These are phyloP conservation scores for Nycteola revayana DNA, from an alignment of 2,888 invertebrate genomes.

Conservation along the genomic window DNA sequence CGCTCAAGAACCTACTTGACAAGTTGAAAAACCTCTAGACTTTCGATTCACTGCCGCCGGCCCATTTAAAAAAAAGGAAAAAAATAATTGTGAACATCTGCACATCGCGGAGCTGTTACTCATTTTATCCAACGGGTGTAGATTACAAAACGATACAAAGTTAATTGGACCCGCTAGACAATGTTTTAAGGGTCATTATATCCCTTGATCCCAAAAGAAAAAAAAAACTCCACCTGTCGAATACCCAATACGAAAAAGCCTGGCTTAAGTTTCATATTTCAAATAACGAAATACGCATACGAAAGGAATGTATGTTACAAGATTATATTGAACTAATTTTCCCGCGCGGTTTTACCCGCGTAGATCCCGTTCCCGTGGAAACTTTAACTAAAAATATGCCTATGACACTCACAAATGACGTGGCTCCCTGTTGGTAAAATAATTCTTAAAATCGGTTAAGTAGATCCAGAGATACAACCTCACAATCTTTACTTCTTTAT, in stretches of 20 bases:
- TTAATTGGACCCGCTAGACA: constrained; percentile 22
- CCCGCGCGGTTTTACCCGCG: no score
- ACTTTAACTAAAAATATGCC: no score
- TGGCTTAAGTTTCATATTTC: constrained; percentile 8
- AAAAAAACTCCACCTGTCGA: constrained; percentile 2
- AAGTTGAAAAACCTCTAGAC: constrained; percentile 36
- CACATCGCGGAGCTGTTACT: constrained; percentile 43
- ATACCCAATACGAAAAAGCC: constrained; percentile 3
- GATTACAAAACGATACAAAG: constrained; percentile 41
- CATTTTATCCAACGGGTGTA: constrained; percentile 47
- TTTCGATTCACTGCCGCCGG: constrained; percentile 39
- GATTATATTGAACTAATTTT: no score
- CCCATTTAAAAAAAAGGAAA: constrained; percentile 42
- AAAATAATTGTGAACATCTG: constrained; percentile 69
- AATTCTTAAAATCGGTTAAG: no score
- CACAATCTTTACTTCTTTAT: no score
- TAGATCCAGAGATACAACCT: no score
- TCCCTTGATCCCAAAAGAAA: constrained; percentile 12
- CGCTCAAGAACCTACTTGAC: constrained; percentile 28
- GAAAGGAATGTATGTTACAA: constrained; percentile 15
- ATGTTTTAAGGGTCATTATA: constrained; percentile 5
- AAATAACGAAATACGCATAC: constrained; percentile 13
- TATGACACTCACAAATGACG: no score
- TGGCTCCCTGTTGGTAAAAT: no score
- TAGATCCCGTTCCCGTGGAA: no score